Evolutionary conservation across 2,113 vertebrate species (phyloP).

Genomic region (Zootoca vivipara): DNA sequence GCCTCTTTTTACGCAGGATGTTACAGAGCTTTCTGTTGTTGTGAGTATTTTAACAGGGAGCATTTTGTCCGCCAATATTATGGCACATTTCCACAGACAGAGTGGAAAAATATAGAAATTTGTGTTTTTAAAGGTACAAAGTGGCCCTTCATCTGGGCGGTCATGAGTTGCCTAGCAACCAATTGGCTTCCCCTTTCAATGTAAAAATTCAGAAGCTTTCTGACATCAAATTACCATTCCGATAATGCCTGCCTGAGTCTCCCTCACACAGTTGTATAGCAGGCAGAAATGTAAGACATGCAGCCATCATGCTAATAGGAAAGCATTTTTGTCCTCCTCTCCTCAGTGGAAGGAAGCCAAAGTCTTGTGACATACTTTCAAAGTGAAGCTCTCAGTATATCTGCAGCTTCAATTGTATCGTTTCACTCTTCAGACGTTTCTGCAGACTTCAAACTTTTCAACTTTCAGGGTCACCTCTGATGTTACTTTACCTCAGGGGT

Average conservation of each 20-base stretch:
- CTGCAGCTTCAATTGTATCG: background rate
- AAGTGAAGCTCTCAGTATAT: background rate
- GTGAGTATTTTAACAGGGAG: background rate
- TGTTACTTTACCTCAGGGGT: background rate
- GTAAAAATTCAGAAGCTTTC: conserved; percentile 13
- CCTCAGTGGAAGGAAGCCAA: background rate
- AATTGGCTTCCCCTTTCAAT: conserved; percentile 16
- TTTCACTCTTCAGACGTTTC: background rate
- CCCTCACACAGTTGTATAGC: background rate
- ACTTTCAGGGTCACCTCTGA: background rate
- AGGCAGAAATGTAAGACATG: background rate
- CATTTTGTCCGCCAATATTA: conserved; percentile 6
- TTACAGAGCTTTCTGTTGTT: background rate
- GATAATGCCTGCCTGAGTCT: background rate
- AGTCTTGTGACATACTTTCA: background rate
- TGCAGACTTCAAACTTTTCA: background rate
- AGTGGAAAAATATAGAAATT: background rate
- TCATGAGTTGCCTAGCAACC: conserved; percentile 25
- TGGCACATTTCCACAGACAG: background rate
- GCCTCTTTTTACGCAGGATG: background rate
- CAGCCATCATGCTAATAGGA: background rate
- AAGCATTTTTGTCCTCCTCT: background rate
- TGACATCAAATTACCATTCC: conserved; percentile 3
- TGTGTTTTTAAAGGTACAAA: conserved; percentile 4
- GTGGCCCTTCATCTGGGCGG: background rate